phyloP scores from a whole-genome alignment of 2,113 vertebrate species.

The Dermatemys mawii region DNA sequence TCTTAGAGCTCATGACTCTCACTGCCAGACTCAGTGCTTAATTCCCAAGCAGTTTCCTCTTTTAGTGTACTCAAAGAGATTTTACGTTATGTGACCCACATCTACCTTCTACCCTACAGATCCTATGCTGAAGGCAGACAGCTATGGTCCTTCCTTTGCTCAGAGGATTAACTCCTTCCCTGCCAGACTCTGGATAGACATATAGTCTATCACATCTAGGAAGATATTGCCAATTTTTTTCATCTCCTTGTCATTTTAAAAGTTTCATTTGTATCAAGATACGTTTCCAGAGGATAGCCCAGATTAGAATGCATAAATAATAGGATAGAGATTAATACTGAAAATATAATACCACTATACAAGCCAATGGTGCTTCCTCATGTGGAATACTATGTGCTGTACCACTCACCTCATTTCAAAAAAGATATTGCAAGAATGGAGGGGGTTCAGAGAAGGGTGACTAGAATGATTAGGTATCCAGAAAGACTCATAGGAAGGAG shows the following conservation, averaged over 20 bases:
- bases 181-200: neutral
- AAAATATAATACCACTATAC: neutral
- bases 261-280: neutral
- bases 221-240: neutral
- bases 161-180: neutral
- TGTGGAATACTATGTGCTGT: neutral
- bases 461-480: neutral
- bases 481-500: neutral
- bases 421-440: neutral
- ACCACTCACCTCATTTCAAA: no score
- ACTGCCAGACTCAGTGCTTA: neutral
- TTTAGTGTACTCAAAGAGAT: neutral
- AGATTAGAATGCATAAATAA: neutral
- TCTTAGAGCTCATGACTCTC: neutral
- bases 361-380: neutral
- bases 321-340: neutral
- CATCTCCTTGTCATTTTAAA: neutral
- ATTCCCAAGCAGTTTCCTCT: neutral
- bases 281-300: neutral
- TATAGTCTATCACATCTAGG: neutral
- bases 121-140: neutral
- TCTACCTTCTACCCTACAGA: neutral
- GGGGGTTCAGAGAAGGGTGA: neutral
- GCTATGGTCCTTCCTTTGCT: neutral
- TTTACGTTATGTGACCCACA: neutral